Conservation (phyloP, 1,140 invertebrate species). For the Aphaenogaster floridana region DNA sequence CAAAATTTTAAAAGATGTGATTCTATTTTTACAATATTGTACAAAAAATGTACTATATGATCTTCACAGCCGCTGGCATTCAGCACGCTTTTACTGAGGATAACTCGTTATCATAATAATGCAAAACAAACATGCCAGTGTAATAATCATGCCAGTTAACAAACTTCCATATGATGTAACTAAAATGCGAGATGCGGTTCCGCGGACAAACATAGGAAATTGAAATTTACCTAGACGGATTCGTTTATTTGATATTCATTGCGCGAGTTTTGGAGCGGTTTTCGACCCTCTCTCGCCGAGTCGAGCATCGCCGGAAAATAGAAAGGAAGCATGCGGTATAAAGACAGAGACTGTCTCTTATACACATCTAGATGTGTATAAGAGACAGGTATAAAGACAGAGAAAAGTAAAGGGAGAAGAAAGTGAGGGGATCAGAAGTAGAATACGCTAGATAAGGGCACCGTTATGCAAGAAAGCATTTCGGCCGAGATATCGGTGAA, state of each 20-base stretch:
- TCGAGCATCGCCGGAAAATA: slow-evolving; percentile 8
- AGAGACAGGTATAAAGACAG: background rate
- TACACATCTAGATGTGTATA: no score
- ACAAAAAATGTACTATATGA: background rate
- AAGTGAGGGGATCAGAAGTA: background rate
- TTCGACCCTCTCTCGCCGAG: background rate
- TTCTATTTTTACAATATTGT: background rate
- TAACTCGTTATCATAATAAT: background rate
- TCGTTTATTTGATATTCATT: slow-evolving; percentile 63
- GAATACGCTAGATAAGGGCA: slow-evolving; percentile 41
- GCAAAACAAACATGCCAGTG: background rate
- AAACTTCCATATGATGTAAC: background rate
- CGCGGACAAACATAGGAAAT: slow-evolving; percentile 43
- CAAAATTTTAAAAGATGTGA: background rate
- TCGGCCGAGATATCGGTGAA: slow-evolving; percentile 53
- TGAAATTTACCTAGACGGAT: slow-evolving; percentile 48
- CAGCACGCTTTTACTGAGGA: background rate
- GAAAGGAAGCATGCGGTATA: background rate
- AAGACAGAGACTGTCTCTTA: background rate
- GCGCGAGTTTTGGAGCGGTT: slow-evolving; percentile 31
- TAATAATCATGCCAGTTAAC: background rate
- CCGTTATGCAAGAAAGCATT: slow-evolving; percentile 62
- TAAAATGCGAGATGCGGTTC: slow-evolving; percentile 20
- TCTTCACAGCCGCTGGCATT: background rate
- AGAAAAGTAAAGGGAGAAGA: background rate